Evolutionary conservation across 2,888 invertebrate genomes (phyloP).

Genomic region (Hypselothyrea guttata): DNA sequence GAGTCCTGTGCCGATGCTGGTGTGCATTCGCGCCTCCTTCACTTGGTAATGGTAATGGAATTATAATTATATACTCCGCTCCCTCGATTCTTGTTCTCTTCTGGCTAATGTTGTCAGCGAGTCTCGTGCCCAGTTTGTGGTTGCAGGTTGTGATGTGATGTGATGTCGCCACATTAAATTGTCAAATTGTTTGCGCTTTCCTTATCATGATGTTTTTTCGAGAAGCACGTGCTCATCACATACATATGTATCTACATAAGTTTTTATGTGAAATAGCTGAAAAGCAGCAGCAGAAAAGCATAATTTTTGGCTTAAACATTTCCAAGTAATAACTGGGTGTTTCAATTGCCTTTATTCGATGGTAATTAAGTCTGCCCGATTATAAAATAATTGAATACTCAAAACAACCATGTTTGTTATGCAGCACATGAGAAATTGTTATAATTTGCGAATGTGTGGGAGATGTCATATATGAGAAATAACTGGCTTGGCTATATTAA

Average conservation of each 20-base stretch:
- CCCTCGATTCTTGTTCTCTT: conserved; percentile 36
- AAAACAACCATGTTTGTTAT: too few relatives aligned
- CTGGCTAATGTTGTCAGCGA: conserved; percentile 76
- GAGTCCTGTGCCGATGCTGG: conserved; percentile 50
- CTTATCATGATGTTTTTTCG: conserved; percentile 57
- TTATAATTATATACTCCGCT: conserved; percentile 79
- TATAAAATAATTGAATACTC: too few relatives aligned
- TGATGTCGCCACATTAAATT: conserved; percentile 77
- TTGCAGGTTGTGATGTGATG: conserved; percentile 35
- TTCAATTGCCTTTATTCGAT: too few relatives aligned
- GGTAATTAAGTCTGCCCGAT: too few relatives aligned
- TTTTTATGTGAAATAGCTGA: too few relatives aligned
- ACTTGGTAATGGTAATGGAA: conserved; percentile 75
- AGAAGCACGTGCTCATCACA: conserved; percentile 63
- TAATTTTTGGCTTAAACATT: too few relatives aligned
- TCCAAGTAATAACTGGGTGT: too few relatives aligned
- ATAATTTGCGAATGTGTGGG: too few relatives aligned
- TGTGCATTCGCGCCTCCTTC: conserved; percentile 47
- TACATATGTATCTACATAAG: background rate
- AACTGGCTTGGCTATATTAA: too few relatives aligned
- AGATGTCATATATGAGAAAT: too few relatives aligned
- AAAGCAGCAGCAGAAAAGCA: too few relatives aligned
- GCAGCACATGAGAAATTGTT: too few relatives aligned
- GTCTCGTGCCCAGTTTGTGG: conserved; percentile 39
- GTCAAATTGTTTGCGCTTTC: conserved; percentile 79